Percentiles rank a stretch among this genome's conserved stretches.
These are phyloP conservation scores for Hyla sarda DNA, from an alignment of 2,113 vertebrate species.

Conservation along the genomic window DNA sequence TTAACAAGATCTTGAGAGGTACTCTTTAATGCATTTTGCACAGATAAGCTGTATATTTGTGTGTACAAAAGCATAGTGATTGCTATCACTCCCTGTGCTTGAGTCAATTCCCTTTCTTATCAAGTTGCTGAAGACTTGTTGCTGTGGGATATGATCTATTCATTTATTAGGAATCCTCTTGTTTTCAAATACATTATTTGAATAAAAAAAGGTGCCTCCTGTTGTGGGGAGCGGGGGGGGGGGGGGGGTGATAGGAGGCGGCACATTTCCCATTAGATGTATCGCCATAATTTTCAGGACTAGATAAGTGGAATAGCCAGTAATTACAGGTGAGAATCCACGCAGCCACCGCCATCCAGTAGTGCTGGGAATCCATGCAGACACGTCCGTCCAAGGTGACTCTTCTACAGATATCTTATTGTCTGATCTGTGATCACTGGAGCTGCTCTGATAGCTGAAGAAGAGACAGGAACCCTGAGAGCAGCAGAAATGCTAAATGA, in stretches of 20 bases:
- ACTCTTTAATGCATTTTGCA: neutral
- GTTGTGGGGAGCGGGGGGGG: too few species aligned
- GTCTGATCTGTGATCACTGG: conserved; percentile 14
- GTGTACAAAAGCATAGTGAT: neutral
- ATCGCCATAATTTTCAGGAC: neutral
- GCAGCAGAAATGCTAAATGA: neutral
- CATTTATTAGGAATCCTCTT: neutral
- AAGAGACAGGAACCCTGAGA: neutral
- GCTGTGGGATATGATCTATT: neutral
- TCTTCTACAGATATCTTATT: neutral
- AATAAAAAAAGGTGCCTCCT: neutral
- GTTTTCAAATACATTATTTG: neutral
- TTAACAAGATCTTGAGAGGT: too few species aligned
- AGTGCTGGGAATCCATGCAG: conserved; percentile 6
- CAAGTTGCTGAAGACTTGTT: too few species aligned
- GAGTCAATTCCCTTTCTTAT: neutral
- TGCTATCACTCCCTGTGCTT: neutral
- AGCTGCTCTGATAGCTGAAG: neutral
- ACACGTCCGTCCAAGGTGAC: conserved; percentile 16
- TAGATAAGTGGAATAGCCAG: neutral
- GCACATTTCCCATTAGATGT: neutral
- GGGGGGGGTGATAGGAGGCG: neutral
- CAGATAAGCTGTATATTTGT: neutral
- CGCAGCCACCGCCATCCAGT: neutral
- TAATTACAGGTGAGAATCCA: conserved; percentile 6